Base-by-base conservation (phyloP, 2,113 vertebrate genomes). In the Orientallactaga bullata region DNA sequence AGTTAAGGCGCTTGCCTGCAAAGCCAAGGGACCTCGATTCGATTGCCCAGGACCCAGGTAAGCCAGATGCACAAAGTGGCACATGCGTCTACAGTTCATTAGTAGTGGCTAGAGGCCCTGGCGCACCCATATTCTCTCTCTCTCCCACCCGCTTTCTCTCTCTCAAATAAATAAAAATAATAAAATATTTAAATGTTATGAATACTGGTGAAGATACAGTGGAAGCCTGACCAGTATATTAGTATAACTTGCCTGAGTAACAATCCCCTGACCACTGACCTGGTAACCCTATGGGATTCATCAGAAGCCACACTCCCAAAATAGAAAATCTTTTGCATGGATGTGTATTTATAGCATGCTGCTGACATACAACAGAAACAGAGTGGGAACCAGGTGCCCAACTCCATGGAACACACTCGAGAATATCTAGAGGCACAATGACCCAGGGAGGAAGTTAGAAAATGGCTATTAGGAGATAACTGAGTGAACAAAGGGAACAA, bases 141-240 rank as follows among this genome's bases (percentile, higher is more conserved):
- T n/a, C n/a, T n/a, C n/a, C n/a, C n/a, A n/a, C n/a, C n/a, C n/a
- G n/a, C n/a, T n/a, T n/a, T n/a, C n/a, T n/a, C n/a, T n/a, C n/a
- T n/a, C n/a, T n/a, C n/a, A n/a, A n/a, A n/a, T n/a, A n/a, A n/a
- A n/a, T n/a, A n/a, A n/a, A n/a, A n/a, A n/a, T n/a, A n/a, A n/a
- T n/a, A n/a, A 28, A 30, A 60, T 55, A 20, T 58, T 35, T 60
- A 28, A 30, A 60, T 55, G 13, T 39, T 68, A 72, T 35, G 23
- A 51, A 65, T 60, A 32, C 39, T 12, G 5, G 5, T 15, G 5
- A 68, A 5, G 5, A n/a, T 18, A 32, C 1, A 8, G 0, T 11
- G 5, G 23, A 12, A 68, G 28, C 61, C 39, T 89, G 51, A 73
- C 23, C 10, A 61, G 47, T 47, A 12, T 12, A 13, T 69, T 3